Conservation (phyloP, 1,140 invertebrate genomes). For the Apis cerana region DNA sequence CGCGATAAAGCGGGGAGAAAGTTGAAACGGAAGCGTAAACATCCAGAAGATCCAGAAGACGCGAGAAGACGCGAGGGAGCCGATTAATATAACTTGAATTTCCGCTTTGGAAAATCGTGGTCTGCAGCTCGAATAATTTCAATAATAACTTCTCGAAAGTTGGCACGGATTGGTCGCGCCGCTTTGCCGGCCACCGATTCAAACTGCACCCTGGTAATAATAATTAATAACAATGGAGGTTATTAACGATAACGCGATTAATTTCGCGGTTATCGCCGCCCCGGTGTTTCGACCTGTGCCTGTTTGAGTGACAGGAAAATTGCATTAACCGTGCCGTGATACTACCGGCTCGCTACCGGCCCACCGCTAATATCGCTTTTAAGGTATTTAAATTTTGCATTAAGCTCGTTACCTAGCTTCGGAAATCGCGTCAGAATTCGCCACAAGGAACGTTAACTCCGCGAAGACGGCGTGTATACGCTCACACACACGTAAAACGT, state of each 20-base stretch:
- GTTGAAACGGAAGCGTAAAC: slow-evolving; percentile 13
- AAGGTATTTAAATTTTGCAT: slow-evolving; percentile 52
- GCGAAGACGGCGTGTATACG: not conserved
- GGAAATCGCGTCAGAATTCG: not conserved
- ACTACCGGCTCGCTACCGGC: slow-evolving; percentile 4
- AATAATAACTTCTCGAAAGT: slow-evolving; percentile 23
- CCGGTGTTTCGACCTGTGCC: slow-evolving; percentile 37
- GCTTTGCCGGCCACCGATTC: slow-evolving; percentile 9
- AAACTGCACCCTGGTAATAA: slow-evolving; percentile 34
- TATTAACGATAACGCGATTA: slow-evolving; percentile 56
- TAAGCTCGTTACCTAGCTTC: slow-evolving; percentile 19
- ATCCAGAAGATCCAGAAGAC: not conserved
- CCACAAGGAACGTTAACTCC: slow-evolving; percentile 1
- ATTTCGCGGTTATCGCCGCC: slow-evolving; percentile 51
- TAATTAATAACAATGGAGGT: slow-evolving; percentile 59
- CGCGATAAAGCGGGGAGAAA: no score
- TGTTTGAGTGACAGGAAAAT: slow-evolving; percentile 60
- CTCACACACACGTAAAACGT: not conserved
- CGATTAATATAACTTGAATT: slow-evolving; percentile 14
- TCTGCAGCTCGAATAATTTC: not conserved
- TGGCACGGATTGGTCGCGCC: not conserved
- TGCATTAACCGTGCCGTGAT: slow-evolving; percentile 52
- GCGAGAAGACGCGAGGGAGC: not conserved
- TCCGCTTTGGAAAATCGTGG: not conserved
- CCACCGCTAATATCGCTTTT: slow-evolving; percentile 52